phyloP scores from a whole-genome alignment of 2,113 vertebrate genomes.

The Tetrao urogallus region DNA sequence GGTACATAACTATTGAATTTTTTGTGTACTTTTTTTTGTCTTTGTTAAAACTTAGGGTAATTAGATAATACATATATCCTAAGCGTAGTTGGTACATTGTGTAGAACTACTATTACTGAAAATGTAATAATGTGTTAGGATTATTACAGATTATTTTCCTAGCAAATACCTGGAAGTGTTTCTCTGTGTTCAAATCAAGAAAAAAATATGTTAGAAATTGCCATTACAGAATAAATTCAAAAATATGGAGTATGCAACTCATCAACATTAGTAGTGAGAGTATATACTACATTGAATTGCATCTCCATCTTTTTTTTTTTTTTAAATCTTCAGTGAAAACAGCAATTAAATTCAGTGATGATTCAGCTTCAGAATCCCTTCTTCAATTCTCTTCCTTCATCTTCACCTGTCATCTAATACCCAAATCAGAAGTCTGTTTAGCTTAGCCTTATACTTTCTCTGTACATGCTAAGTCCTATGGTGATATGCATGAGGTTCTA shows the following conservation, averaged over 20 bases:
- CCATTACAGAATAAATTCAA: background rate
- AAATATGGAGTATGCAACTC: background rate
- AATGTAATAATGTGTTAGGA: background rate
- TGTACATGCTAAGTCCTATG: background rate
- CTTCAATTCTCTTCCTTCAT: background rate
- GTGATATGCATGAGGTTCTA: background rate
- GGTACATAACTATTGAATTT: constrained; percentile 66
- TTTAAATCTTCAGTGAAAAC: background rate
- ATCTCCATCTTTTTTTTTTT: background rate
- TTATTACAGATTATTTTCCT: background rate
- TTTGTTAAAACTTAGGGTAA: background rate
- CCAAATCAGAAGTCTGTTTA: background rate
- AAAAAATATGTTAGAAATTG: background rate
- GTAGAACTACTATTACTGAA: background rate
- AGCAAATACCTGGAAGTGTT: background rate
- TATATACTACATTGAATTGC: background rate
- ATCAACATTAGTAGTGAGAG: background rate
- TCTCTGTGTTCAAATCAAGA: background rate
- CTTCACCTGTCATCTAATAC: background rate
- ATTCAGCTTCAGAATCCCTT: background rate
- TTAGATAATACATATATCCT: background rate
- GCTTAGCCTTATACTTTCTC: background rate
- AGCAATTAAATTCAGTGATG: background rate
- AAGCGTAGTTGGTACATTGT: background rate
- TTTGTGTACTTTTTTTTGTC: background rate